These are phyloP conservation scores for Amblyornis subalaris DNA, from an alignment of 2,113 vertebrate species.

Conservation along the genomic window DNA sequence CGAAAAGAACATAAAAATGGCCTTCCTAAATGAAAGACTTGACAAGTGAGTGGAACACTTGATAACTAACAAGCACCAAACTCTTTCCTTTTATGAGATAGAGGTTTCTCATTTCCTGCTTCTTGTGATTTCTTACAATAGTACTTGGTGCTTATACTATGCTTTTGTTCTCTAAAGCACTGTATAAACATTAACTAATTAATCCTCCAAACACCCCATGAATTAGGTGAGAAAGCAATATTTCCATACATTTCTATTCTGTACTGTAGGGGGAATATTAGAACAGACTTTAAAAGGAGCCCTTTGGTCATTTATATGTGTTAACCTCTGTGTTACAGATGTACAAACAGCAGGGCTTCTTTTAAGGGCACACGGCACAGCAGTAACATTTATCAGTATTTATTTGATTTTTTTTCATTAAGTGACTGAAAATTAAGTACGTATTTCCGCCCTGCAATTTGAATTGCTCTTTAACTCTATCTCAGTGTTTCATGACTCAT, in stretches of 20 bases:
- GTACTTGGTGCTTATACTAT: background rate
- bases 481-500: background rate
- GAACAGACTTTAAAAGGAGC: background rate
- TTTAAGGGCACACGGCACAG: background rate
- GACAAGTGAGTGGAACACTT: background rate
- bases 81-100: background rate
- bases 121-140: background rate
- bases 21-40: background rate
- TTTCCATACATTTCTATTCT: background rate
- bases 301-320: background rate
- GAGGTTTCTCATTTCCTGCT: slow-evolving; percentile 20
- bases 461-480: background rate
- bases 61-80: background rate
- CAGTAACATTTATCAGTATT: background rate
- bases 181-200: background rate
- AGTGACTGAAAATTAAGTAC: background rate
- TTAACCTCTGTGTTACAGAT: background rate
- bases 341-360: background rate
- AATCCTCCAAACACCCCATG: background rate
- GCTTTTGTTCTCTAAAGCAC: slow-evolving; percentile 14
- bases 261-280: background rate
- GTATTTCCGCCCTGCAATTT: background rate
- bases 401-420: background rate
- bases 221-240: background rate
- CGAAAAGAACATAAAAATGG: background rate